Conservation (phyloP, 2,113 vertebrate genomes). For the Aegotheles bennettii region DNA sequence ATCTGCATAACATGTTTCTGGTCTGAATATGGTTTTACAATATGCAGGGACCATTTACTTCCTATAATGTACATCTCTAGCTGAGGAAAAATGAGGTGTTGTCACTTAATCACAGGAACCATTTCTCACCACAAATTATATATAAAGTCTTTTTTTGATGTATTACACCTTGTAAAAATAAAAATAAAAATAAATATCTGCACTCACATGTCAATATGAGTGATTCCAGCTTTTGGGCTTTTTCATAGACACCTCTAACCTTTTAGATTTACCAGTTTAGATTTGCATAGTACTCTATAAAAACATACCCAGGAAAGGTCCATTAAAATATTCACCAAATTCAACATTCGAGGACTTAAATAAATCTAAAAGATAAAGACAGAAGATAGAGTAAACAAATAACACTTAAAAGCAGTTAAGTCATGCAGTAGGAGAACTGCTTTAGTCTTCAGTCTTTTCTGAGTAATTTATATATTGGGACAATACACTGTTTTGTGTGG, state of each 20-base stretch:
- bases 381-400: neutral
- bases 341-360: neutral
- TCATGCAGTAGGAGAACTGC: neutral
- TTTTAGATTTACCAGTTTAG: neutral
- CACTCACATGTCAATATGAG: neutral
- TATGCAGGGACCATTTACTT: neutral
- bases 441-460: neutral
- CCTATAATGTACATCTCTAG: neutral
- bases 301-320: neutral
- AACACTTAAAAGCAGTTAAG: neutral
- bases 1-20: neutral
- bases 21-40: neutral
- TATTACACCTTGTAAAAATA: neutral
- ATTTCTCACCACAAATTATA: neutral
- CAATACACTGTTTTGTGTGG: neutral
- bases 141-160: neutral
- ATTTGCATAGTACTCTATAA: neutral
- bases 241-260: neutral
- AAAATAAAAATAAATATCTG: neutral
- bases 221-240: neutral
- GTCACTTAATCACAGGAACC: neutral
- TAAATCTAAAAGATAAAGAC: neutral
- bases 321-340: neutral
- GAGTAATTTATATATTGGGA: neutral
- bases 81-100: neutral